These are phyloP conservation scores for Anadara kagoshimensis DNA, from an alignment of 1,140 invertebrate species.

Conservation along the genomic window DNA sequence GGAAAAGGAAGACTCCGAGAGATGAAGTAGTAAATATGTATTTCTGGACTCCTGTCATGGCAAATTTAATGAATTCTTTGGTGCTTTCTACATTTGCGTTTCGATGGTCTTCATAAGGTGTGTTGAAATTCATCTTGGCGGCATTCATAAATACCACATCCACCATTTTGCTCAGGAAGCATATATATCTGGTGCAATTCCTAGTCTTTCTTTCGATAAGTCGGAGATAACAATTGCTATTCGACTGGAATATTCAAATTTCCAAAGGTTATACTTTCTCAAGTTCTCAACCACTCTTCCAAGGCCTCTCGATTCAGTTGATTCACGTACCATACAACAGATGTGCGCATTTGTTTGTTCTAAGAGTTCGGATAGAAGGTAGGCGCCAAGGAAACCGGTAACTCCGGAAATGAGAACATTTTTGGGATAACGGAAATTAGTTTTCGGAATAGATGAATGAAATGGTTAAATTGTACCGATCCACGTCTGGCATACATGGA, in stretches of 20 bases:
- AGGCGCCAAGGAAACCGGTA: constrained; percentile 56
- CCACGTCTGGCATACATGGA: constrained; percentile 28
- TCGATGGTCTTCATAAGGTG: constrained; percentile 50
- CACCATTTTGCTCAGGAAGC: constrained; percentile 40
- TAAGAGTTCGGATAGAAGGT: constrained; percentile 49
- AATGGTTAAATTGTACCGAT: constrained; percentile 38
- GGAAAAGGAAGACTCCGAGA: constrained; percentile 54
- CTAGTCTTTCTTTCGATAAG: constrained; percentile 46
- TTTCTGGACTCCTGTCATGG: constrained; percentile 48
- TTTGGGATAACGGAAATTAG: constrained; percentile 32
- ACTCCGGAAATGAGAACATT: constrained; percentile 55
- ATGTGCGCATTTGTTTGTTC: constrained; percentile 52
- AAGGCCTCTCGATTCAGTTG: constrained; percentile 47
- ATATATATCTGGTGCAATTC: constrained; percentile 55
- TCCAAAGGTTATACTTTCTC: constrained; percentile 51
- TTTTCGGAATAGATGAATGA: constrained; percentile 24
- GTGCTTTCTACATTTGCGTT: constrained; percentile 53
- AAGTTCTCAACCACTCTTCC: constrained; percentile 51
- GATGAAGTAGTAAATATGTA: constrained; percentile 54
- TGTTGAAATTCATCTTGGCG: constrained; percentile 59
- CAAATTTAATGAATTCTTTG: constrained; percentile 54
- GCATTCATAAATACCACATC: constrained; percentile 59
- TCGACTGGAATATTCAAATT: constrained; percentile 44
- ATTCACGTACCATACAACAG: constrained; percentile 56
- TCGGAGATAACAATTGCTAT: constrained; percentile 54